Percentiles rank a stretch among this genome's conserved stretches.
These are phyloP conservation scores for Lethenteron reissneri DNA, from an alignment of 2,113 vertebrate genomes.

Conservation along the genomic window DNA sequence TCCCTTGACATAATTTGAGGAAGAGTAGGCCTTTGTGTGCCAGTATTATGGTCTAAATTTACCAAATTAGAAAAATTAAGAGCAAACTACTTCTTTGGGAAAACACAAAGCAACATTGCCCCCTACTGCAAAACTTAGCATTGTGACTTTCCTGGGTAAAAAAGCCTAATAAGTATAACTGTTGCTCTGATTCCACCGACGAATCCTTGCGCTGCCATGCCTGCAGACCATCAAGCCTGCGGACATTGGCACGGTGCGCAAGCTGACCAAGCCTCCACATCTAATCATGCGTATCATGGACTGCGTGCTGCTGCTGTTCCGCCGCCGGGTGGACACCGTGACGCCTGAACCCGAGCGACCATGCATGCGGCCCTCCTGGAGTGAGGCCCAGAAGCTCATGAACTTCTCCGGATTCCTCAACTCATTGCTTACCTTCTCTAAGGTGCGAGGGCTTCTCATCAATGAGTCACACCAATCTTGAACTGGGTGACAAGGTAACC, in stretches of 20 bases:
- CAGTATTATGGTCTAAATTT: no score
- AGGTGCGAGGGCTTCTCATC: conserved; percentile 19
- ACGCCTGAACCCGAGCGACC: conserved; percentile 26
- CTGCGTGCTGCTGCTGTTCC: conserved; percentile 42
- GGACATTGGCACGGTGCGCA: conserved; percentile 50
- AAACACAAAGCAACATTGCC: no score
- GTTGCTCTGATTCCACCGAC: no score
- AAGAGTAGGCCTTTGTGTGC: no score
- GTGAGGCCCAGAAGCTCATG: conserved; percentile 44
- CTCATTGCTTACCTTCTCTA: conserved; percentile 39
- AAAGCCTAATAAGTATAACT: no score
- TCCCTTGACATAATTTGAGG: no score
- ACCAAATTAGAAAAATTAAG: no score
- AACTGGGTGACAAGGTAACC: no score
- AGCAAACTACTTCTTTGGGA: no score
- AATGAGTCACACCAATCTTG: no score
- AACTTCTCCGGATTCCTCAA: conserved; percentile 41
- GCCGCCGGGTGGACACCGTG: conserved; percentile 32
- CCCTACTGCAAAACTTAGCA: no score
- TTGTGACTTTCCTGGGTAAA: no score
- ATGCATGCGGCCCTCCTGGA: conserved; percentile 35
- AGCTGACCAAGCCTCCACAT: conserved; percentile 46
- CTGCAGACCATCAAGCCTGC: conserved; percentile 47
- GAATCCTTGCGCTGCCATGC: neutral
- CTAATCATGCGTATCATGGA: conserved; percentile 68